Percentiles rank a stretch among this genome's conserved stretches.
Evolutionary conservation across 2,888 invertebrate species (phyloP).

Genomic region (Lasiommata megera): DNA sequence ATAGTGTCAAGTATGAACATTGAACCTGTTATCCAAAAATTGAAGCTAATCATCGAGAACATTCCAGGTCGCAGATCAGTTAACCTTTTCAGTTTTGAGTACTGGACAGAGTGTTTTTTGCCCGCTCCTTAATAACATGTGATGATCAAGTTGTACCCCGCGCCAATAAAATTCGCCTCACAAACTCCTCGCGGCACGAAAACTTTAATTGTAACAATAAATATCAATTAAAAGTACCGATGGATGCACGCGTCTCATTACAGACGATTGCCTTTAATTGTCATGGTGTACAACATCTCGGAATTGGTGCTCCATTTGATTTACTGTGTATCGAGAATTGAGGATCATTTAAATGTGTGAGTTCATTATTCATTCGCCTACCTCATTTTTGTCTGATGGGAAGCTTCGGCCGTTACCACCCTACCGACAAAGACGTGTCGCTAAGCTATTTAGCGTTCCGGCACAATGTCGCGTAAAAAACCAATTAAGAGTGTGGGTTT

Average conservation of each 20-base stretch:
- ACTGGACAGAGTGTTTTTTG: neutral
- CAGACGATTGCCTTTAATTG: slow-evolving; percentile 51
- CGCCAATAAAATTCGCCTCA: slow-evolving; percentile 26
- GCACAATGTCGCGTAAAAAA: no score
- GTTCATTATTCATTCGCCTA: no score
- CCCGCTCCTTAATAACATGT: neutral
- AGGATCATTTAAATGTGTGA: neutral
- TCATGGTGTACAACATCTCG: slow-evolving; percentile 23
- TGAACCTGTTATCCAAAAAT: no score
- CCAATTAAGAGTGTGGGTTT: no score
- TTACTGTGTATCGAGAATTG: neutral
- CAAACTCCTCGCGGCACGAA: slow-evolving; percentile 31
- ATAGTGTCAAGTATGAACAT: no score
- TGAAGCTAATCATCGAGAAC: neutral
- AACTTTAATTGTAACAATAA: slow-evolving; percentile 60
- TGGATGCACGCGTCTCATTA: slow-evolving; percentile 44
- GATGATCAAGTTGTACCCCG: neutral
- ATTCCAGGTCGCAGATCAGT: neutral
- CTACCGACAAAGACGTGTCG: no score
- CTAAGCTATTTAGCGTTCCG: no score
- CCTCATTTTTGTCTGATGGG: no score
- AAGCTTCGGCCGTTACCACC: no score
- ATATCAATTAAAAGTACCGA: slow-evolving; percentile 55
- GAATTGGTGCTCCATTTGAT: slow-evolving; percentile 17
- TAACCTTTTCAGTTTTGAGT: neutral